Evolutionary conservation across 2,888 invertebrate species (phyloP), one percentile per base, ranked within the genome.

Genomic region (Nymphalis c-album): DNA sequence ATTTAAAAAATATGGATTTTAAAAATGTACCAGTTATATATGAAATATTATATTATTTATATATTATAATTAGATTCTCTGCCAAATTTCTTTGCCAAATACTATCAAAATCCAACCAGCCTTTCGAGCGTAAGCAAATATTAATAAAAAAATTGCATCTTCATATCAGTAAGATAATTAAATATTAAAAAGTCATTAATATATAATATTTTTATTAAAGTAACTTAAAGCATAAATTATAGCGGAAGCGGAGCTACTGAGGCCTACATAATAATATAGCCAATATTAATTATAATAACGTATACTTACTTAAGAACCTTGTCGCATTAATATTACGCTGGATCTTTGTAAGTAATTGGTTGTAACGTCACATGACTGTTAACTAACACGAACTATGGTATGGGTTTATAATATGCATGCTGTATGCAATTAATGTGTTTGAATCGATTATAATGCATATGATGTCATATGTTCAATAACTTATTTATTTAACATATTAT

Each of bases 271-370:
- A 40, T n/a, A n/a, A 18, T 8, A 40, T 40, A 40, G 18, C n/a
- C 10, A 40, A 18, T 57, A 40, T 18, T 57, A 18, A 57, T 57
- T 18, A 35, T 57, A 35, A 18, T 5, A 7, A 48, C 18, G 18
- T 18, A 57, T 40, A 57, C 57, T 57, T 40, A 57, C 57, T 57
- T 57, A 18, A 40, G 18, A 40, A 57, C 57, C 57, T 57, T 40
- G 57, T 57, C 57, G 40, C 57, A 57, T 40, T 57, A 57, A 57
- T 40, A 57, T 40, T 57, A 57, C 40, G 40, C 31, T n/a, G 40
- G 57, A 57, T 18, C 40, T 35, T 22, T 57, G 18, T 57, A 17
- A n/a, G 57, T 57, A 57, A 57, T 57, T 57, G 57, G n/a, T 57
- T n/a, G 57, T 7, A 31, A 26, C 57, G 57, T 40, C 18, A 40